Evolutionary conservation across 92 coral and sea anemone species (phyloP).

Genomic region (Palythoa grandis): DNA sequence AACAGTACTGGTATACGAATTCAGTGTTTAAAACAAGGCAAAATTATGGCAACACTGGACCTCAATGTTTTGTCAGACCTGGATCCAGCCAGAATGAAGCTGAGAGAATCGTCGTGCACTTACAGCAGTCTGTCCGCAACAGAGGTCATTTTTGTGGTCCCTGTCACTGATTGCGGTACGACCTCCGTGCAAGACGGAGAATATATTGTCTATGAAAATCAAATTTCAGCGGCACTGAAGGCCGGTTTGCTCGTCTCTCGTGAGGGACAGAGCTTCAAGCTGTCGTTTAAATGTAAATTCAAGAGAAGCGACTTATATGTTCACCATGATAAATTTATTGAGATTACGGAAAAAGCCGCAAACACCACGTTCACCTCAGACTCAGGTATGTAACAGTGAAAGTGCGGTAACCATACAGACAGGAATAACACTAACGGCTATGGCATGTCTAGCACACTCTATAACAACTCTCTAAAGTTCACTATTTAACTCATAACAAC

Average conservation of each 20-base stretch:
- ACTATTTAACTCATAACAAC: no score
- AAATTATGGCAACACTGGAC: conserved; percentile 12
- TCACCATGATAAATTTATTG: background rate
- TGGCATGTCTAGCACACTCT: no score
- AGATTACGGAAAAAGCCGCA: background rate
- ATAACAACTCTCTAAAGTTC: no score
- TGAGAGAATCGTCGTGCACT: conserved; percentile 3
- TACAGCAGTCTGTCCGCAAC: conserved; percentile 4
- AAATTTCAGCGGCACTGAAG: background rate
- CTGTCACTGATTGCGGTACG: conserved; percentile 11
- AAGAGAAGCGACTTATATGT: conserved; percentile 23
- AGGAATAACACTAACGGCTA: no score
- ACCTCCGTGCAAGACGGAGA: conserved; percentile 10
- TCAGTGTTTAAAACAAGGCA: background rate
- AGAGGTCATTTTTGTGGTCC: background rate
- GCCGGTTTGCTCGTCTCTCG: conserved; percentile 13
- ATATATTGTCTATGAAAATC: background rate
- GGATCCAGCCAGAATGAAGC: conserved; percentile 6
- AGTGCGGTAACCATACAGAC: no score
- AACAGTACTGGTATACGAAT: background rate
- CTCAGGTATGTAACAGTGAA: background rate
- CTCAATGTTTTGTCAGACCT: conserved; percentile 6
- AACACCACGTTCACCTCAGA: background rate
- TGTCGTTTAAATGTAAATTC: conserved; percentile 13
- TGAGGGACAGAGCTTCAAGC: background rate